Percentiles rank a stretch among this genome's conserved stretches.
phyloP scores from a whole-genome alignment of 2,888 invertebrate genomes.

The Drosophila anomalipes region DNA sequence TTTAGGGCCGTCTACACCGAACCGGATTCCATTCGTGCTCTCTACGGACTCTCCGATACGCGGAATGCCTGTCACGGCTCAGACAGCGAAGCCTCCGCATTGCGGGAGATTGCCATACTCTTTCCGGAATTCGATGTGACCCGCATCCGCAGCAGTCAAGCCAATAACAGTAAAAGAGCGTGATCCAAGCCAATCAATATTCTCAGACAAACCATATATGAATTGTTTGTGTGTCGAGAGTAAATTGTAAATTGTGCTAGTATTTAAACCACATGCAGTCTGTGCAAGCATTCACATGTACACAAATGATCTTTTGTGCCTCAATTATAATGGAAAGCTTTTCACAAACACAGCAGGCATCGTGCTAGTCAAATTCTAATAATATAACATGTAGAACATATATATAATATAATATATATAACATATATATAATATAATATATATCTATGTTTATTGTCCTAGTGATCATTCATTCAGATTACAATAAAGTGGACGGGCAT shows the following conservation, averaged over 20 bases:
- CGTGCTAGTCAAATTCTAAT: neutral
- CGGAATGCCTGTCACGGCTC: slow-evolving; percentile 98
- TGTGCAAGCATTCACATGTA: neutral
- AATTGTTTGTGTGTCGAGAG: neutral
- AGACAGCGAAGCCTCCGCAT: slow-evolving; percentile 90
- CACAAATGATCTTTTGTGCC: neutral
- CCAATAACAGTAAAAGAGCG: neutral
- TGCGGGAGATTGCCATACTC: slow-evolving; percentile 92
- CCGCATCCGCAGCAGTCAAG: neutral
- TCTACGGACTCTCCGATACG: slow-evolving; percentile 96
- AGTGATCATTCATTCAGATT: neutral
- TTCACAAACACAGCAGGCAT: neutral
- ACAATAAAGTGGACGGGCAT: slow-evolving; percentile 6
- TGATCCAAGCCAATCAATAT: neutral
- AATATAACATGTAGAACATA: neutral
- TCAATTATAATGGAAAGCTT: neutral
- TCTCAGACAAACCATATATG: neutral
- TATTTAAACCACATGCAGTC: neutral
- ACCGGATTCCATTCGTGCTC: slow-evolving; percentile 92
- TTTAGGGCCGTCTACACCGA: slow-evolving; percentile 91
- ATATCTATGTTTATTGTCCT: neutral
- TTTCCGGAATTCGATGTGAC: slow-evolving; percentile 89
- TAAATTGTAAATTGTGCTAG: neutral
- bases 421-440: neutral
- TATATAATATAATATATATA: neutral